Evolutionary conservation across 2,888 invertebrate genomes (phyloP).

Genomic region (Esperia sulphurella): DNA sequence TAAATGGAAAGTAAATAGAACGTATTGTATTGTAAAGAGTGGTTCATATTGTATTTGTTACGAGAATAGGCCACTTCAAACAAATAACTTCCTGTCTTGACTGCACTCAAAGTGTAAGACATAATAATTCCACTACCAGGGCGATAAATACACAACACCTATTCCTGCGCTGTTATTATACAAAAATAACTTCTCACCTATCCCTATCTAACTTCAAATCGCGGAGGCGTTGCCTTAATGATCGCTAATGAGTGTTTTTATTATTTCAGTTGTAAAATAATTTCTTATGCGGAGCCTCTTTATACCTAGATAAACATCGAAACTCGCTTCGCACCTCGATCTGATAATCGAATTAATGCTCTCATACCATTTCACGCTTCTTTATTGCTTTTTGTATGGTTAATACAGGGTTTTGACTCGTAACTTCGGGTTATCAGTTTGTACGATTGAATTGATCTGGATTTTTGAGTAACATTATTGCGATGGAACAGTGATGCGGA

Average conservation of each 20-base stretch:
- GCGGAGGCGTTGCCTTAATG: conserved; percentile 72
- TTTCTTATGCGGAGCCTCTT: conserved; percentile 75
- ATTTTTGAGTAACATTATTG: conserved; percentile 38
- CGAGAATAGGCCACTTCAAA: not conserved
- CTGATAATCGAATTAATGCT: conserved; percentile 79
- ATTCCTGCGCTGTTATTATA: conserved; percentile 50
- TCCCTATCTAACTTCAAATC: conserved; percentile 65
- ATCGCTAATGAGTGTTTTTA: conserved; percentile 76
- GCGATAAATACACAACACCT: conserved; percentile 46
- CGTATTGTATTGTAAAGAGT: not conserved
- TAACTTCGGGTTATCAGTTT: conserved; percentile 72
- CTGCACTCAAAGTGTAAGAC: not conserved
- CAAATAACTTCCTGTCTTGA: not conserved
- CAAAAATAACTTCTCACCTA: conserved; percentile 57
- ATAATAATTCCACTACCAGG: conserved; percentile 17
- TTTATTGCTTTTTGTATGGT: conserved; percentile 72
- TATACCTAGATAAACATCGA: conserved; percentile 78
- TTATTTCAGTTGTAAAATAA: conserved; percentile 78
- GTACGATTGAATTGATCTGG: conserved; percentile 69
- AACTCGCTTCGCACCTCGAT: conserved; percentile 78
- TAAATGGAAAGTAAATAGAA: too few species aligned
- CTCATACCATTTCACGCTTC: conserved; percentile 74
- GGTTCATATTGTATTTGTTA: not conserved
- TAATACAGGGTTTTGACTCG: conserved; percentile 65
- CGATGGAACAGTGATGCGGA: conserved; percentile 28